These are phyloP conservation scores for Prunella strophiata DNA, from an alignment of 2,797 vertebrate species.

Conservation along the genomic window DNA sequence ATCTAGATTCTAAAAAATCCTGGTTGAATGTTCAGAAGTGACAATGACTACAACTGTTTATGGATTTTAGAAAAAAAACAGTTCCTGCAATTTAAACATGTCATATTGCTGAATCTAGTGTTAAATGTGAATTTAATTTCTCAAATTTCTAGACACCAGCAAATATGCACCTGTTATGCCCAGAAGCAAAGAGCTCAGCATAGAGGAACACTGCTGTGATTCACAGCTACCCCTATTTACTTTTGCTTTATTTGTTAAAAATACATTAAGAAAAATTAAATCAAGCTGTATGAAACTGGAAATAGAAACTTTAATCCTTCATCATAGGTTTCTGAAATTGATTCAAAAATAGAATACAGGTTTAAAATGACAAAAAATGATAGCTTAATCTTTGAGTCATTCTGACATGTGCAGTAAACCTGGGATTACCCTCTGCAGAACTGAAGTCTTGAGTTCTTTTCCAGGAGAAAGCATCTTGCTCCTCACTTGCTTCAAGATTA, in stretches of 20 bases:
- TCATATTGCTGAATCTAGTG: not conserved
- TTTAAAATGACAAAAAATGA: constrained; percentile 53
- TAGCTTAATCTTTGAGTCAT: constrained; percentile 51
- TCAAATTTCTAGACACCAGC: not conserved
- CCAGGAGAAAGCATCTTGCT: constrained; percentile 52
- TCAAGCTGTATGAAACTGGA: not conserved
- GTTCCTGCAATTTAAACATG: not conserved
- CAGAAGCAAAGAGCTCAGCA: constrained; percentile 1
- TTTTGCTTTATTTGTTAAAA: constrained; percentile 25
- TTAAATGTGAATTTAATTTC: not conserved
- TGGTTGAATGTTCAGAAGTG: not conserved
- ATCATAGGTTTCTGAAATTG: constrained; percentile 22
- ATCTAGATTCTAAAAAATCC: not conserved
- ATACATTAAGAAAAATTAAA: constrained; percentile 11
- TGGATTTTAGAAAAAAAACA: not conserved
- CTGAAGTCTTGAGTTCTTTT: constrained; percentile 45
- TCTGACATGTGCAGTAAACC: constrained; percentile 33
- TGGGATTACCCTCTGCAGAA: constrained; percentile 48
- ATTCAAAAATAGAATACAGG: constrained; percentile 21
- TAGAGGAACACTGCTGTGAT: constrained; percentile 20
- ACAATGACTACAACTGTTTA: not conserved
- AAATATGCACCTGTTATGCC: constrained; percentile 1
- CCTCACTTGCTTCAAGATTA: constrained; percentile 72
- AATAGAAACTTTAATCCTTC: not conserved
- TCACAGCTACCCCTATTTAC: not conserved